A percentile compares a stretch with the other conserved stretches of the same genome.
Evolutionary conservation across 2,797 vertebrate species (phyloP).

Genomic region (Siniperca scherzeri): DNA sequence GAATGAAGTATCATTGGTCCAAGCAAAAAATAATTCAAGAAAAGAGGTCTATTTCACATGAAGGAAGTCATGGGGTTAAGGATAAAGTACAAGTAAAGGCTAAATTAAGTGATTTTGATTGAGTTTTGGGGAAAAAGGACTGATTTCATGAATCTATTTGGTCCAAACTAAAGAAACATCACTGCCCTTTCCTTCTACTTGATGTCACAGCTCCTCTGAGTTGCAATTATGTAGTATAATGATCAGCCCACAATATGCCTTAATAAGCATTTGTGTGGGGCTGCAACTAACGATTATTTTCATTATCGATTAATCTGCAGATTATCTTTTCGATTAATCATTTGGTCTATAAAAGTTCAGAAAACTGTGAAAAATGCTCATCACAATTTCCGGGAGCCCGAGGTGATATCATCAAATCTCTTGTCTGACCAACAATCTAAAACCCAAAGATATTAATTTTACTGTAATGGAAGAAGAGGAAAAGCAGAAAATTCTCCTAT

Average conservation of each 20-base stretch:
- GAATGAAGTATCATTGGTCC: not conserved
- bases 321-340: not conserved
- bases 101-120: not conserved
- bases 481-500: not conserved
- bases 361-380: not conserved
- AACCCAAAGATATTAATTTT: not conserved
- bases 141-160: conserved; percentile 10
- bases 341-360: not conserved
- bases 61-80: not conserved
- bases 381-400: not conserved
- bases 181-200: not conserved
- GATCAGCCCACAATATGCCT: not conserved
- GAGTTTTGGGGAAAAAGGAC: not conserved
- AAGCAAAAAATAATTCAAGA: not conserved
- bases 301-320: not conserved
- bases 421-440: not conserved
- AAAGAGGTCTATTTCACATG: not conserved
- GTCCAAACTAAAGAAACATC: conserved; percentile 20
- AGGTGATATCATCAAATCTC: not conserved
- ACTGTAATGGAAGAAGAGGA: not conserved
- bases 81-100: not conserved
- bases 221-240: not conserved
- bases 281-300: not conserved
- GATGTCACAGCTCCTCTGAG: conserved; percentile 16
- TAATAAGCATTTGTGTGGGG: not conserved